phyloP scores from a whole-genome alignment of 1,140 invertebrate species.

The Lordiphosa collinella region DNA sequence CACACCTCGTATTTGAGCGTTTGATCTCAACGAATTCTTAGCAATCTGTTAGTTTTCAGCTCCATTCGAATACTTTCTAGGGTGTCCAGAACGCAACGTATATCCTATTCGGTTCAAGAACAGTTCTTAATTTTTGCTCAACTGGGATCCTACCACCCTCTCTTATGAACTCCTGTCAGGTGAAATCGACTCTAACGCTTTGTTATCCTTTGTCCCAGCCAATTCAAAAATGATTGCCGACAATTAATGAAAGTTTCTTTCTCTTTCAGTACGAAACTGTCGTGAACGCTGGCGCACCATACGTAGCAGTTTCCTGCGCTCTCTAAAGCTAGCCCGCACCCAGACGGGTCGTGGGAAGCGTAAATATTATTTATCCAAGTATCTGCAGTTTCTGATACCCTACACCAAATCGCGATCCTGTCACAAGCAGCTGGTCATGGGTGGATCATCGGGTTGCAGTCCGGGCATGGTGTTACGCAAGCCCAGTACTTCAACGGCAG shows the following conservation, averaged over 20 bases:
- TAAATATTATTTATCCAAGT: slow-evolving; percentile 74
- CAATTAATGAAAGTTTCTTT: background rate
- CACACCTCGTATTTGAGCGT: no score
- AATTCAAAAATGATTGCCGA: no score
- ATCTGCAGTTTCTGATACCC: slow-evolving; percentile 71
- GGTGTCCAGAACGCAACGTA: no score
- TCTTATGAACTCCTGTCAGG: no score
- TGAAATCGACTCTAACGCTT: no score
- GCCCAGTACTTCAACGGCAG: slow-evolving; percentile 19
- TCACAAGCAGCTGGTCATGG: slow-evolving; percentile 24
- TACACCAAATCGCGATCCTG: slow-evolving; percentile 66
- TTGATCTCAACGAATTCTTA: no score
- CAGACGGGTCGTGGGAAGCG: slow-evolving; percentile 71
- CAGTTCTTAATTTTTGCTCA: no score
- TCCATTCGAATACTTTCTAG: no score
- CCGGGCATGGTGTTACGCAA: slow-evolving; percentile 50
- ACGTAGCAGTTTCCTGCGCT: slow-evolving; percentile 70
- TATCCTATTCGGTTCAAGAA: no score
- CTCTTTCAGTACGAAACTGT: slow-evolving; percentile 65
- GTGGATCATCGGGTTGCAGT: background rate
- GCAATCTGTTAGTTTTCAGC: no score
- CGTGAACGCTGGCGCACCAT: slow-evolving; percentile 74
- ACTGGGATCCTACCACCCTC: no score
- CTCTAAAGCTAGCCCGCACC: slow-evolving; percentile 65
- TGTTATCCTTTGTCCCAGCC: no score